Conservation (phyloP, 2,797 vertebrate genomes). For the Oreochromis mossambicus region DNA sequence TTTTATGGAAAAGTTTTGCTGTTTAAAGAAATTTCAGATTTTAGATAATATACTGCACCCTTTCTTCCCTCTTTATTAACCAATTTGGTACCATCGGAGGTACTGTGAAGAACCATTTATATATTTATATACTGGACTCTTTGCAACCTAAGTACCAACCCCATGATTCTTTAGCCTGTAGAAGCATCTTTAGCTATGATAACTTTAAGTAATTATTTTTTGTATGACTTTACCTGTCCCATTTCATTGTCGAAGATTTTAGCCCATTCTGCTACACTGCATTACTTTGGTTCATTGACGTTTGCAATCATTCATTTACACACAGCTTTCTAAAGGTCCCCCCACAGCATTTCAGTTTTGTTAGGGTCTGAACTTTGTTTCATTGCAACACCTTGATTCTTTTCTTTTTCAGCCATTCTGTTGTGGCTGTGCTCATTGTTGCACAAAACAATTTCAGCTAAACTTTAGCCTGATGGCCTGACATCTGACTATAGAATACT, state of each 20-base stretch:
- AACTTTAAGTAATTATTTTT: neutral
- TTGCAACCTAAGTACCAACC: neutral
- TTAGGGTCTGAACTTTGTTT: neutral
- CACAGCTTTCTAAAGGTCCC: neutral
- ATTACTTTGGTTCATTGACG: neutral
- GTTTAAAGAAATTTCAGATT: neutral
- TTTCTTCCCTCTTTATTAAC: neutral
- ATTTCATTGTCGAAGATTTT: neutral
- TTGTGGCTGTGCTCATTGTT: neutral
- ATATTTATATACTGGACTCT: neutral
- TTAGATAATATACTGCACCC: neutral
- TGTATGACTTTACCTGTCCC: neutral
- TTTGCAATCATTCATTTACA: neutral
- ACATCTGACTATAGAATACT: neutral
- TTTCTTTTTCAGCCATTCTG: neutral
- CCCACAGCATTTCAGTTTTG: neutral
- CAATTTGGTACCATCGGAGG: neutral
- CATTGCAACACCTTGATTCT: neutral
- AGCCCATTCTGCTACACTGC: neutral
- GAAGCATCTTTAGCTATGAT: neutral
- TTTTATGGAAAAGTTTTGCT: neutral
- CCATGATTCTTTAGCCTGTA: neutral
- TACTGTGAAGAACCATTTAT: neutral
- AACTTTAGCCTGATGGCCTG: neutral
- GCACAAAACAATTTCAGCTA: neutral